Evolutionary conservation across 2,888 invertebrate genomes (phyloP), one percentile per base, ranked within the genome.

Genomic region (Heterodera filipjevi): DNA sequence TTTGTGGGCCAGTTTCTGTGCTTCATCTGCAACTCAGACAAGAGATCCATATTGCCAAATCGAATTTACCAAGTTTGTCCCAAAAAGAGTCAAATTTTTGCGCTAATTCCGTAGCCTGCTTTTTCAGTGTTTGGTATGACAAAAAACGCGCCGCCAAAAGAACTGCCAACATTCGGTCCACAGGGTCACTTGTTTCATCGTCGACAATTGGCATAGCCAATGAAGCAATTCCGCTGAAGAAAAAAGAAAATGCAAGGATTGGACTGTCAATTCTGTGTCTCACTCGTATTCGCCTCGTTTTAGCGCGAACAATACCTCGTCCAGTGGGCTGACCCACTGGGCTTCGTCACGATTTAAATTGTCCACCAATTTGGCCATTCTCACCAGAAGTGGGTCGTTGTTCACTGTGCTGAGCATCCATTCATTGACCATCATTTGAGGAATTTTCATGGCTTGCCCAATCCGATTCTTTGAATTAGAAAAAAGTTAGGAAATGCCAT

Each of bases 381-480:
- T 64, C 71, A 46, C 46, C 33, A 79, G 27, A 12, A 79, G 16
- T 27, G 79, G 79, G 35, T 79, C 79, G 64, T 79, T 77, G 64
- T 46, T 78, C 14, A 77, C 77, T 30, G 79, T 77, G 59, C 66
- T 68, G 44, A 59, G 59, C 71, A 77, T 44, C 79, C 68, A 77
- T 66, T 44, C 44, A 19, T 8, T 30, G 35, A 75, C 75, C 10
- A 64, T 6, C 19, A 59, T 16, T 75, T 75, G 75, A 16, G 75
- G 22, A 64, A 75, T 75, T 35, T 59, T 75, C 46, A 66, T 49
- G 32, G 44, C 66, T 6, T 33, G 19, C n/a, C 33, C 64, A 44
- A 59, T 12, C 19, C 66, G 64, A 19, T 22, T 32, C 75, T 75
- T 27, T 27, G 27, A 68, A 30, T 30, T 1, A 46, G 59, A n/a